Conservation (phyloP, 2,888 invertebrate genomes). For the Siphlonurus alternatus region DNA sequence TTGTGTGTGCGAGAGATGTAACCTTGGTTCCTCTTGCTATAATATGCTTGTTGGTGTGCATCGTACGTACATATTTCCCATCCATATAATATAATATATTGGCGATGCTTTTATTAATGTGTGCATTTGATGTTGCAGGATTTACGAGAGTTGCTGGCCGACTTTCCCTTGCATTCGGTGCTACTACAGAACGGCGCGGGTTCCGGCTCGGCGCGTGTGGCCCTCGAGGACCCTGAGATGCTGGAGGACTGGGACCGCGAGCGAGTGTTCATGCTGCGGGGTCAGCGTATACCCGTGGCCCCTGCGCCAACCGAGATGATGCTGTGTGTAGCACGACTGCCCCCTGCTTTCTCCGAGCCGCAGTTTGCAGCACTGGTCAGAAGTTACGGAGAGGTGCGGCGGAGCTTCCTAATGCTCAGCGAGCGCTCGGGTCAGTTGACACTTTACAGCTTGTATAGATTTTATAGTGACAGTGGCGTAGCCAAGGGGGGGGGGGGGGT, state of each 20-base stretch:
- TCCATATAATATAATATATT: too few relatives aligned
- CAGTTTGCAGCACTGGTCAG: slow-evolving; percentile 28
- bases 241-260: slow-evolving; percentile 27
- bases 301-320: slow-evolving; percentile 29
- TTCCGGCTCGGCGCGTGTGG: slow-evolving; percentile 21
- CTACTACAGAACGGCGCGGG: slow-evolving; percentile 21
- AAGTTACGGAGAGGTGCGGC: slow-evolving; percentile 27
- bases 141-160: slow-evolving; percentile 22
- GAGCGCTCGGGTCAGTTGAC: slow-evolving; percentile 25
- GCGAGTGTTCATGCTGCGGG: slow-evolving; percentile 21
- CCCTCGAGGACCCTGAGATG: slow-evolving; percentile 24
- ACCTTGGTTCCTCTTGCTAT: too few relatives aligned
- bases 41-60: too few relatives aligned
- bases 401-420: slow-evolving; percentile 31
- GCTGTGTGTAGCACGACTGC: slow-evolving; percentile 32
- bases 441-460: too few relatives aligned
- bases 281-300: slow-evolving; percentile 25
- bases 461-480: too few relatives aligned
- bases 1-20: too few relatives aligned
- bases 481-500: too few relatives aligned
- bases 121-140: slow-evolving; percentile 22
- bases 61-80: too few relatives aligned
- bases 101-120: too few relatives aligned
- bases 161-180: slow-evolving; percentile 22
- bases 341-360: slow-evolving; percentile 26